Percentiles rank a stretch among this genome's conserved stretches.
These are phyloP conservation scores for Drosophila imparisetae DNA, from an alignment of 2,888 invertebrate species.

Conservation along the genomic window DNA sequence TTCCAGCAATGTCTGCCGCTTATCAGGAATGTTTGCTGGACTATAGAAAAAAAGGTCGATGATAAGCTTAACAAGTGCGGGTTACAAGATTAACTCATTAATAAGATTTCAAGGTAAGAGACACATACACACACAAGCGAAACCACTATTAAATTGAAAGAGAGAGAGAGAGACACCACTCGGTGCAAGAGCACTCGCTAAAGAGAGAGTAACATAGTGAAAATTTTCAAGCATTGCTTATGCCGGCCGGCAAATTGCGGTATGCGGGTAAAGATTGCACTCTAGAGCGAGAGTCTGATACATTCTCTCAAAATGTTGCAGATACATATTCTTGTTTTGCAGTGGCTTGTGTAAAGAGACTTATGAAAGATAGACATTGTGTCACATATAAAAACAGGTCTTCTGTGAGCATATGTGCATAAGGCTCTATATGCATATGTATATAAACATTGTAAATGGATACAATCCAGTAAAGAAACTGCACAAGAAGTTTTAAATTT, in stretches of 20 bases:
- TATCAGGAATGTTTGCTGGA: constrained; percentile 30
- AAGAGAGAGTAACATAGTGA: constrained; percentile 16
- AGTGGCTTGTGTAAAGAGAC: constrained; percentile 20
- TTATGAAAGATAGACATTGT: constrained; percentile 33
- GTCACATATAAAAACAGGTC: constrained; percentile 66
- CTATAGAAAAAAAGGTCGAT: constrained; percentile 17
- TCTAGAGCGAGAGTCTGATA: constrained; percentile 38
- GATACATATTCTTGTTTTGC: constrained; percentile 39
- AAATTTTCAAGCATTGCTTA: constrained; percentile 37
- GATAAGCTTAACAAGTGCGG: constrained; percentile 54
- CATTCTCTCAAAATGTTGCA: constrained; percentile 23
- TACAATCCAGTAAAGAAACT: neutral
- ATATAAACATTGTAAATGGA: constrained; percentile 2
- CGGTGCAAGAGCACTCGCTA: constrained; percentile 2
- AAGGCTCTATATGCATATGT: constrained; percentile 13
- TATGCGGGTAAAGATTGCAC: constrained; percentile 18
- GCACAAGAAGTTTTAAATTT: neutral
- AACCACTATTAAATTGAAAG: constrained; percentile 31
- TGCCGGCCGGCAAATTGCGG: constrained; percentile 69
- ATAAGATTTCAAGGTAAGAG: constrained; percentile 69
- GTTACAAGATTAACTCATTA: constrained; percentile 74
- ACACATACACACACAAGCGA: constrained; percentile 13
- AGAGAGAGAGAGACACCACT: neutral
- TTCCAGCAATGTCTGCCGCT: constrained; percentile 9
- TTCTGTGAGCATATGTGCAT: constrained; percentile 21